phyloP scores from a whole-genome alignment of 2,888 invertebrate genomes.

The Hofmannophila pseudospretella region DNA sequence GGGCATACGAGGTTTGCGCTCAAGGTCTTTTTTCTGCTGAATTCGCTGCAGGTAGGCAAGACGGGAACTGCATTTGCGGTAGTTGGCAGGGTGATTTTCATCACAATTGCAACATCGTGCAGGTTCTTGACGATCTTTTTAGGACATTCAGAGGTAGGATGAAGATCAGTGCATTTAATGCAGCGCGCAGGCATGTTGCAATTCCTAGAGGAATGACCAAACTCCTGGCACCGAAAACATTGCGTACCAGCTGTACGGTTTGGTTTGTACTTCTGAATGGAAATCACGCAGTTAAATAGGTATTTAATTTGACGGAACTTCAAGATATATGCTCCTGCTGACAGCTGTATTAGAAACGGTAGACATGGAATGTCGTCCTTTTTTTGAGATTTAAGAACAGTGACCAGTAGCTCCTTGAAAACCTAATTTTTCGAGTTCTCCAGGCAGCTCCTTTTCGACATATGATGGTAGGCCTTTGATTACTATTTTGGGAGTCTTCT shows the following conservation, averaged over 20 bases:
- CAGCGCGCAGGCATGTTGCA: slow-evolving; percentile 12
- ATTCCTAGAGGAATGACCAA: slow-evolving; percentile 13
- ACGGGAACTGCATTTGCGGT: slow-evolving; percentile 4
- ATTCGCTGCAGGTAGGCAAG: background rate
- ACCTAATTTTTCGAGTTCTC: background rate
- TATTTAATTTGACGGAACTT: slow-evolving; percentile 5
- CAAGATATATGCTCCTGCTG: background rate
- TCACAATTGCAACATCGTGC: slow-evolving; percentile 4
- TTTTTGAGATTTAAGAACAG: background rate
- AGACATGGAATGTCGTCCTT: background rate
- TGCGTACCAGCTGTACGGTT: slow-evolving; percentile 7
- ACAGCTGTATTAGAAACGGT: background rate
- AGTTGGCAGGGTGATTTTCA: slow-evolving; percentile 12
- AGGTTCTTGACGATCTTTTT: slow-evolving; percentile 2
- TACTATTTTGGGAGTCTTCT: slow-evolving; percentile 3
- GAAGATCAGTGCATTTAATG: slow-evolving; percentile 7
- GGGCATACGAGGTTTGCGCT: background rate
- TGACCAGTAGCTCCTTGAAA: background rate
- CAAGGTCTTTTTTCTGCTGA: background rate
- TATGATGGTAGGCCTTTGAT: slow-evolving; percentile 3
- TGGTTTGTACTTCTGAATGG: background rate
- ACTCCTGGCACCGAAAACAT: slow-evolving; percentile 13
- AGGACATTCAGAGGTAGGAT: slow-evolving; percentile 7
- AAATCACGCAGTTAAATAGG: slow-evolving; percentile 2
- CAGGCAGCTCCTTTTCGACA: background rate